phyloP scores from a whole-genome alignment of 2,888 invertebrate species.

The Chirona hameri region DNA sequence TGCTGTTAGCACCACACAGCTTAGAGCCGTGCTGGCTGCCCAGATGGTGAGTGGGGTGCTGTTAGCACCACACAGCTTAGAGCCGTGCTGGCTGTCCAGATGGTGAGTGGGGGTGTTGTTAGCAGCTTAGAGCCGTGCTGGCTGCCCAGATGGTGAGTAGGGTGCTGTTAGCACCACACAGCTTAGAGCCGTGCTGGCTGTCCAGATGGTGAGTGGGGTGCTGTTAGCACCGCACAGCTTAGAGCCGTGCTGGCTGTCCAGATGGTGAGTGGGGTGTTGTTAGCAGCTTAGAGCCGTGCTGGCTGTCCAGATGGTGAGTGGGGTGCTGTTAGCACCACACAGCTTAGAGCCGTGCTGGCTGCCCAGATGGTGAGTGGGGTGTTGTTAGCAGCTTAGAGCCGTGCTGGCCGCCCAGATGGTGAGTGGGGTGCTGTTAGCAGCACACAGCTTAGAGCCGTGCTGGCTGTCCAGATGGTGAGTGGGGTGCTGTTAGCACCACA shows the following conservation, averaged over 20 bases:
- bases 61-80: too few species aligned
- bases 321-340: too few species aligned
- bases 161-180: too few species aligned
- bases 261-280: conserved; percentile 36
- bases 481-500: too few species aligned
- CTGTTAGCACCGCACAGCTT: background rate
- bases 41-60: conserved; percentile 36
- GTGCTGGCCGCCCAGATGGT: conserved; percentile 8
- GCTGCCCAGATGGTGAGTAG: conserved; percentile 36
- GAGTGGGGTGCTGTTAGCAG: background rate
- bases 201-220: conserved; percentile 4
- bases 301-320: too few species aligned
- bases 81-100: too few species aligned
- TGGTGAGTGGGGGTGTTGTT: too few species aligned
- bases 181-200: too few species aligned
- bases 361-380: conserved; percentile 36
- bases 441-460: background rate
- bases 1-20: background rate
- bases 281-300: too few species aligned
- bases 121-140: background rate
- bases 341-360: background rate
- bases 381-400: too few species aligned
- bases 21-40: background rate
- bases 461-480: conserved; percentile 36
- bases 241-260: background rate